Base-by-base conservation (phyloP, 2,888 invertebrate genomes). In the Leptopilina syphax region DNA sequence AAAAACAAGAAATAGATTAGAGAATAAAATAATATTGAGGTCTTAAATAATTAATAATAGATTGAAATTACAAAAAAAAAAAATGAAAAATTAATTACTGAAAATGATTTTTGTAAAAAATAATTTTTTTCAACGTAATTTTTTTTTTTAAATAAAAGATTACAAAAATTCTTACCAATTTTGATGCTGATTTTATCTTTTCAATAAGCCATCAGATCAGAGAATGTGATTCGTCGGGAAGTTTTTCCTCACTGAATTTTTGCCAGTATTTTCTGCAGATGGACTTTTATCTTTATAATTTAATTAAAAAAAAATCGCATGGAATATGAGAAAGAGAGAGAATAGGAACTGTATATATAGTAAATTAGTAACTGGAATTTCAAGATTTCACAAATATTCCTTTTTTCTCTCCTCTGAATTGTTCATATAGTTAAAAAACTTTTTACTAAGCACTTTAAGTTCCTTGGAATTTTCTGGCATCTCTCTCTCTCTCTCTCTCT, bases 381-480 rank as follows among this genome's bases (percentile, higher is more conserved):
- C 54, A n/a, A 73, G 70, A 27, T 73, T 73, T 73, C 8, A 6
- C 3, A 73, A 73, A n/a, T 57, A 24, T 50, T 54, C 27, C 50
- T 24, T 70, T 54, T 13, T 24, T 50, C 50, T 54, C 50, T 68
- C 47, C 12, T 47, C 24, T 24, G 47, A 54, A 70, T 54, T 70
- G 73, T 57, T 73, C 73, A 9, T 34, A 54, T 41, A 57, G 73
- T 34, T 73, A 5, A 73, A 34, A 65, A 73, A 73, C 57, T 73
- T 73, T 73, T 54, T 34, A 73, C 73, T 57, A 57, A 73, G 73
- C 57, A 73, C n/a, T 73, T 57, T 1, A 34, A 57, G 57, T 41
- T 73, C 57, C 27, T 24, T 27, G 57, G 34, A 34, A 57, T 57
- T 73, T 34, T 5, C 12, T 65, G 34, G 8, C n/a, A 73, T 73